Percentiles rank a stretch among this genome's conserved stretches.
phyloP scores from a whole-genome alignment of 2,888 invertebrate genomes.

The Syrphus vitripennis region DNA sequence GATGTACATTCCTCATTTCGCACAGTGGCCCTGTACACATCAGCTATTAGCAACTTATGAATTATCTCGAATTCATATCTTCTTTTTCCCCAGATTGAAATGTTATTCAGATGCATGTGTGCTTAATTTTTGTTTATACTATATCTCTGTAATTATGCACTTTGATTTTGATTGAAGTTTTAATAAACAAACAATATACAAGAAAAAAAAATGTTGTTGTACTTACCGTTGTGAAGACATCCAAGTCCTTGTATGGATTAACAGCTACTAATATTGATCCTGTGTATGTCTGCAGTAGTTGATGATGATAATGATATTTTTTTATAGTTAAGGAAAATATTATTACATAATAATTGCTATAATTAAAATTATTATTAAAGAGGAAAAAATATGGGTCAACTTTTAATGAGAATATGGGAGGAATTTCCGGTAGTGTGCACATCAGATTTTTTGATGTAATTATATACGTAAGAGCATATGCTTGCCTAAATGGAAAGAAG shows the following conservation, averaged over 20 bases:
- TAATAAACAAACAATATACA: constrained; percentile 21
- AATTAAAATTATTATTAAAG: not conserved
- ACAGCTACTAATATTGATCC: constrained; percentile 96
- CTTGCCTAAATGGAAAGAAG: not conserved
- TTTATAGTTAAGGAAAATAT: constrained; percentile 83
- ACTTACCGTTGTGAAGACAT: constrained; percentile 94
- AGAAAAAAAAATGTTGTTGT: not conserved
- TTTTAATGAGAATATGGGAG: constrained; percentile 16
- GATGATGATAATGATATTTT: constrained; percentile 84
- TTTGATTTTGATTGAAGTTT: constrained; percentile 32
- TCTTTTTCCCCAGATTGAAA: constrained; percentile 10
- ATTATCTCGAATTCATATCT: constrained; percentile 44
- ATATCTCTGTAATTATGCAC: constrained; percentile 30
- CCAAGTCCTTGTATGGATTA: constrained; percentile 95
- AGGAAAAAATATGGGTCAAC: constrained; percentile 45
- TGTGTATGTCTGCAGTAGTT: constrained; percentile 90
- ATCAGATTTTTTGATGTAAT: constrained; percentile 6
- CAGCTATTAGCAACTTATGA: constrained; percentile 30
- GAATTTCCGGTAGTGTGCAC: not conserved
- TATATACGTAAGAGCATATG: not conserved
- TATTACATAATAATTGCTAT: not conserved
- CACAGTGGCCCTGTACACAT: not conserved
- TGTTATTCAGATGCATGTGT: not conserved
- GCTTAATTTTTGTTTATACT: not conserved
- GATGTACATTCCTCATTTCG: not conserved